Conservation (phyloP, 2,113 vertebrate genomes). For the Thamnophis sirtalis region DNA sequence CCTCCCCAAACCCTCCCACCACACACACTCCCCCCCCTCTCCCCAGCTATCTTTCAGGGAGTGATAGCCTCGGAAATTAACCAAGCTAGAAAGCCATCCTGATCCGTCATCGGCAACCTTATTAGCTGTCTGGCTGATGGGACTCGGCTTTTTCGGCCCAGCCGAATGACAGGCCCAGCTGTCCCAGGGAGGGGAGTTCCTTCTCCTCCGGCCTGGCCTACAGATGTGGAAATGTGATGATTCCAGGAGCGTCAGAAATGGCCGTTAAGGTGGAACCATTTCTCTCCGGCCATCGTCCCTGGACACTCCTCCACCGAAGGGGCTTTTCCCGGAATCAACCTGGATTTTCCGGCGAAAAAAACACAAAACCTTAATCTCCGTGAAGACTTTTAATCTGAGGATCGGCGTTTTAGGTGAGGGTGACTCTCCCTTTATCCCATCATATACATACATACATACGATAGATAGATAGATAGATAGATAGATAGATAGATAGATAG, state of each 20-base stretch:
- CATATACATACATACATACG: too few relatives aligned
- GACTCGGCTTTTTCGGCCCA: constrained; percentile 70
- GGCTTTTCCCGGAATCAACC: too few relatives aligned
- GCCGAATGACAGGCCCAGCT: constrained; percentile 47
- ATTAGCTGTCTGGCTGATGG: constrained; percentile 86
- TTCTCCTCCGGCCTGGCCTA: not conserved
- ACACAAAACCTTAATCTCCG: too few relatives aligned
- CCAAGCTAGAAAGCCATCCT: constrained; percentile 88
- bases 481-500: too few relatives aligned
- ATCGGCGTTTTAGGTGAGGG: too few relatives aligned
- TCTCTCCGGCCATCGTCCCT: rapidly evolving
- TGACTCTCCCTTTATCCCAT: too few relatives aligned
- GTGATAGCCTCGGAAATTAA: constrained; percentile 99
- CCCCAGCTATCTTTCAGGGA: constrained; percentile 89
- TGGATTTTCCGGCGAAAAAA: too few relatives aligned
- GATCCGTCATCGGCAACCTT: constrained; percentile 90
- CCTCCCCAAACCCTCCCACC: constrained; percentile 15
- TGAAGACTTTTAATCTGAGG: too few relatives aligned
- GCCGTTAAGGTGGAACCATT: constrained; percentile 34
- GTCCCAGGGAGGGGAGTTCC: constrained; percentile 2
- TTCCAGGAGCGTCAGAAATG: not conserved
- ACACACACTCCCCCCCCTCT: not conserved
- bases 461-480: too few relatives aligned
- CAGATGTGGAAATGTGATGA: not conserved
- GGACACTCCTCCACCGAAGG: too few relatives aligned